Percentiles rank a stretch among this genome's conserved stretches.
These are phyloP conservation scores for Porphyrio hochstetteri DNA, from an alignment of 2,113 vertebrate species.

Conservation along the genomic window DNA sequence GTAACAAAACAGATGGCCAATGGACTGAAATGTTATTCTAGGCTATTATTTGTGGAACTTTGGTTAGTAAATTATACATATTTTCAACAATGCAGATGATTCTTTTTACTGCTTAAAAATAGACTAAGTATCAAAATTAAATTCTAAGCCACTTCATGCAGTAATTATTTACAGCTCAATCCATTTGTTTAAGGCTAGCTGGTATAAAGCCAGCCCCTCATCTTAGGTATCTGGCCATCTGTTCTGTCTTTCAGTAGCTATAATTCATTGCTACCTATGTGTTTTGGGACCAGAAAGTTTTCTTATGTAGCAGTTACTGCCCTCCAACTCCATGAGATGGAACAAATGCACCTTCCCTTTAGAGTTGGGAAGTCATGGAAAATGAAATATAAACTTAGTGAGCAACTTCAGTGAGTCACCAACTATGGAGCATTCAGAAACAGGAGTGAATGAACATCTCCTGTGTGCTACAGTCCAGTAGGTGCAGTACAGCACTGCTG, in stretches of 20 bases:
- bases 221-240: slow-evolving; percentile 32
- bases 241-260: not conserved
- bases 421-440: not conserved
- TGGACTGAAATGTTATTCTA: not conserved
- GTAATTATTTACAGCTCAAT: slow-evolving; percentile 59
- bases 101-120: slow-evolving; percentile 51
- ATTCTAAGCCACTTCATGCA: not conserved
- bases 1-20: slow-evolving; percentile 41
- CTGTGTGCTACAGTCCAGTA: no score
- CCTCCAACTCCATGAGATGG: not conserved
- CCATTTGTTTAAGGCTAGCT: slow-evolving; percentile 32
- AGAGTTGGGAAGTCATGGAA: not conserved
- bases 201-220: not conserved
- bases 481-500: not conserved
- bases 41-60: slow-evolving; percentile 11
- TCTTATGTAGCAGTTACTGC: not conserved
- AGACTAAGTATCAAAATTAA: slow-evolving; percentile 47
- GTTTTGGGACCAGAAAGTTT: not conserved
- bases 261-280: not conserved
- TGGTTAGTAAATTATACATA: slow-evolving; percentile 36
- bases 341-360: not conserved
- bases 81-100: slow-evolving; percentile 40
- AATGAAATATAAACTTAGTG: not conserved
- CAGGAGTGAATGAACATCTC: not conserved
- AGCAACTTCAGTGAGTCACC: not conserved